Conservation (phyloP, 1,140 invertebrate genomes). For the Galendromus occidentalis region DNA sequence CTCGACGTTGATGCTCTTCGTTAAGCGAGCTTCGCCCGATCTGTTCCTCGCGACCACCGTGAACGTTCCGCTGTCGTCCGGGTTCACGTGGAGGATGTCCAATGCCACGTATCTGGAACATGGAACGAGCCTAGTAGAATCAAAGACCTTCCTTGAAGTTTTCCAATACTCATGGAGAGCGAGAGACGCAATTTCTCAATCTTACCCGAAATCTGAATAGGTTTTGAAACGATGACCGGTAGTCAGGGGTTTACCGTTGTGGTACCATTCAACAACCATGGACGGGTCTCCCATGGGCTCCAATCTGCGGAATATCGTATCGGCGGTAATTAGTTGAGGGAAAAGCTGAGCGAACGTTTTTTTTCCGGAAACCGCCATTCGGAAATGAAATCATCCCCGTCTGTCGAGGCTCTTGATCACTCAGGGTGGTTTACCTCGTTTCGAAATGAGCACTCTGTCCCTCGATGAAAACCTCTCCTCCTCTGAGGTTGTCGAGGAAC, state of each 20-base stretch:
- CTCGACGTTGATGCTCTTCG: conserved; percentile 62
- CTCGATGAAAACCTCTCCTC: conserved; percentile 81
- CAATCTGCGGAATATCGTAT: conserved; percentile 35
- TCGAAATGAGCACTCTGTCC: conserved; percentile 90
- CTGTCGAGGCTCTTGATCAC: no score
- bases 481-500: conserved; percentile 65
- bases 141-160: background rate
- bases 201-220: conserved; percentile 15
- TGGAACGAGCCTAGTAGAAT: background rate
- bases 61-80: conserved; percentile 65
- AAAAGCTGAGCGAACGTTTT: no score
- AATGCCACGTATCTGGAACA: conserved; percentile 83
- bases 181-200: background rate
- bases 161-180: background rate
- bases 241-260: conserved; percentile 51
- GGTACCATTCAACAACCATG: conserved; percentile 72
- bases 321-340: no score
- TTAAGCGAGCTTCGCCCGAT: conserved; percentile 57
- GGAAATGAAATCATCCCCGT: no score
- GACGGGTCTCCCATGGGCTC: conserved; percentile 76
- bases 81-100: conserved; percentile 66
- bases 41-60: conserved; percentile 71
- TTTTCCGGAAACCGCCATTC: no score
- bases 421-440: conserved; percentile 35
- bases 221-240: conserved; percentile 16